Percentiles rank a stretch among this genome's conserved stretches.
These are phyloP conservation scores for Ephydatia muelleri DNA, from an alignment of 37 sponge, comb jelly and placozoan species.

Conservation along the genomic window DNA sequence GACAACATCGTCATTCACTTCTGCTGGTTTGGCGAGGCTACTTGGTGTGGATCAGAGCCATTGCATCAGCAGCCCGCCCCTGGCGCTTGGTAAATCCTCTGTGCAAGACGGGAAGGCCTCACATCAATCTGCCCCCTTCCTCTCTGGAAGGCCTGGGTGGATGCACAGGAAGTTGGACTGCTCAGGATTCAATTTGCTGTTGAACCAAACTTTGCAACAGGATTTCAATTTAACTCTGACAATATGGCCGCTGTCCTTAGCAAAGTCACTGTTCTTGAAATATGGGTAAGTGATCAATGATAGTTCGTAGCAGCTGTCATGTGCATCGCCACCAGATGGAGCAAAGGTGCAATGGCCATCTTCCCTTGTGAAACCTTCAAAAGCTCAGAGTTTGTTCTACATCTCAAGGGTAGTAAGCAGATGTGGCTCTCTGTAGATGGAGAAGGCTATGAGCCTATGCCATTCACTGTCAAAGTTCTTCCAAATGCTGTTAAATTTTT, in stretches of 20 bases:
- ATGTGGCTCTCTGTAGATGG: conserved; percentile 77
- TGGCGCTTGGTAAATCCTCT: neutral
- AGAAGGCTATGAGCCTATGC: conserved; percentile 63
- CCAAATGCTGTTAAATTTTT: conserved; percentile 34
- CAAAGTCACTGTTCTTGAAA: conserved; percentile 43
- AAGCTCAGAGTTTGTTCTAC: conserved; percentile 3
- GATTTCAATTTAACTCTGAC: neutral
- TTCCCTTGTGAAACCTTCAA: neutral
- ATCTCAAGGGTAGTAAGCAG: neutral
- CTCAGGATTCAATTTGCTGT: neutral
- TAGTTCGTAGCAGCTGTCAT: no score
- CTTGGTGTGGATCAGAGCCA: neutral
- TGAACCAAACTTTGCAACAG: neutral
- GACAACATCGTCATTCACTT: neutral
- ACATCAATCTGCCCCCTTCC: neutral
- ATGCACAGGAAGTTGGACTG: neutral
- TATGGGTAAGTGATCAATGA: conserved; percentile 54
- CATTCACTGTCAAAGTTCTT: conserved; percentile 33
- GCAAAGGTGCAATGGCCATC: neutral
- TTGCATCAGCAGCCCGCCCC: neutral
- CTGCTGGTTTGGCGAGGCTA: neutral
- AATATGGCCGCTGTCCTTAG: conserved; percentile 27
- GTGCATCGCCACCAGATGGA: neutral
- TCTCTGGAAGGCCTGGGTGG: neutral
- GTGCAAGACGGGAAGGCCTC: neutral